Percentiles rank a stretch among this genome's conserved stretches.
phyloP scores from a whole-genome alignment of 2,113 vertebrate genomes.

The Columbina picui region DNA sequence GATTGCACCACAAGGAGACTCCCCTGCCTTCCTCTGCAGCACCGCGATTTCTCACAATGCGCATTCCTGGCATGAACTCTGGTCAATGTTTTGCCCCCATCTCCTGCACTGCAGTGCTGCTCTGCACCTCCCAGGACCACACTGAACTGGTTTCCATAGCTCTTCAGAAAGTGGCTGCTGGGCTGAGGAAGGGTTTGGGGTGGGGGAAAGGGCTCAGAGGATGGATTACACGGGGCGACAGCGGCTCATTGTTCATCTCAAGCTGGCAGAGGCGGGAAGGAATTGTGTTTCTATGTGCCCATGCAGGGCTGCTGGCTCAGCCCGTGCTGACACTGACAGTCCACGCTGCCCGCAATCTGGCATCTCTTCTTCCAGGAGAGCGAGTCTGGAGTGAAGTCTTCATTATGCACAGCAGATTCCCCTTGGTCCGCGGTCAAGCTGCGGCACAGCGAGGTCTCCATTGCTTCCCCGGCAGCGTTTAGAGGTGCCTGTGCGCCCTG shows the following conservation, averaged over 20 bases:
- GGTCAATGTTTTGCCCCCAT: neutral
- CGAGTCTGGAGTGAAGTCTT: neutral
- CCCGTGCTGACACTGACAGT: neutral
- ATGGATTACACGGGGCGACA: accelerated
- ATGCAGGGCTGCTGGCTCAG: neutral
- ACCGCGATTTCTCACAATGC: accelerated
- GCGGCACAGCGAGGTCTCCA: neutral
- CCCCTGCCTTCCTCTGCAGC: neutral
- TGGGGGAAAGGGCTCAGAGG: neutral
- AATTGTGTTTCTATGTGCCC: neutral
- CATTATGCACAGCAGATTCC: neutral
- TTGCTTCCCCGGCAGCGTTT: accelerated
- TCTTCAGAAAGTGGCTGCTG: neutral
- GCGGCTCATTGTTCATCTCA: neutral
- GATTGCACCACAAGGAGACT: neutral
- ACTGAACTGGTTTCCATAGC: accelerated
- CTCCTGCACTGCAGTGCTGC: neutral
- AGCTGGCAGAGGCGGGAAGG: neutral
- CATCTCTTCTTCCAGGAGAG: neutral
- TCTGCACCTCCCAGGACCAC: neutral
- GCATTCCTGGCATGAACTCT: accelerated
- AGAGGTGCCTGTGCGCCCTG: neutral
- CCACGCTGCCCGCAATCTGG: neutral
- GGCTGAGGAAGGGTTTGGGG: neutral
- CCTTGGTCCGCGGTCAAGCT: neutral